Conservation (phyloP, 2,888 invertebrate species). For the Serripes groenlandicus region DNA sequence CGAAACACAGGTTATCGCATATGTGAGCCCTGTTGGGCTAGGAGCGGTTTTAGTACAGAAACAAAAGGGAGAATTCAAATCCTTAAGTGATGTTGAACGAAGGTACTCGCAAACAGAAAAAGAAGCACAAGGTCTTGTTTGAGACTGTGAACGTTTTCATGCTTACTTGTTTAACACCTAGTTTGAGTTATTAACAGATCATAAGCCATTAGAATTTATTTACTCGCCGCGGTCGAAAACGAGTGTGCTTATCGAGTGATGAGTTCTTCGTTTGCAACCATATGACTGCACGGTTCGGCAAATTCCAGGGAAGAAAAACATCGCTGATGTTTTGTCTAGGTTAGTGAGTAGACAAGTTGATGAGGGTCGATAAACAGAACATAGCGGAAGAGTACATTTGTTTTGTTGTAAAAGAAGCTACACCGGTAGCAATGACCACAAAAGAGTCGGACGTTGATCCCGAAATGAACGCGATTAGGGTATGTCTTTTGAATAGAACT, state of each 20-base stretch:
- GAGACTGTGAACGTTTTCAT: constrained; percentile 73
- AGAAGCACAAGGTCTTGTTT: constrained; percentile 61
- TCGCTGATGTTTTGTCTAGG: constrained; percentile 54
- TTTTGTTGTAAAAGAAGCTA: not conserved
- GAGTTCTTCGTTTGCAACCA: constrained; percentile 68
- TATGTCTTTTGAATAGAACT: constrained; percentile 10
- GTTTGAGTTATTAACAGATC: constrained; percentile 71
- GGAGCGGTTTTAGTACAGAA: not conserved
- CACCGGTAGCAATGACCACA: constrained; percentile 16
- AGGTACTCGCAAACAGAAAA: constrained; percentile 71
- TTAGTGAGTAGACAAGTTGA: constrained; percentile 8
- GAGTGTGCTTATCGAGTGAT: constrained; percentile 51
- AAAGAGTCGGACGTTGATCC: constrained; percentile 27
- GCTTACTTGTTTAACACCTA: constrained; percentile 67
- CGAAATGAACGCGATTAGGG: constrained; percentile 19
- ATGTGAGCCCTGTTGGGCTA: constrained; percentile 68
- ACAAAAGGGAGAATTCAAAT: constrained; percentile 55
- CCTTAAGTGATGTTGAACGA: constrained; percentile 49
- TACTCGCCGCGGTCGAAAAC: constrained; percentile 62
- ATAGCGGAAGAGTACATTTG: no score
- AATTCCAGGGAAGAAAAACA: constrained; percentile 55
- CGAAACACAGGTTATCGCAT: constrained; percentile 57
- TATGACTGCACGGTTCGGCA: constrained; percentile 54
- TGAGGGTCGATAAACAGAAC: not conserved
- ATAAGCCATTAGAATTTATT: constrained; percentile 73